These are phyloP conservation scores for Siderastrea radians DNA, from an alignment of 92 coral and sea anemone genomes.

Conservation along the genomic window DNA sequence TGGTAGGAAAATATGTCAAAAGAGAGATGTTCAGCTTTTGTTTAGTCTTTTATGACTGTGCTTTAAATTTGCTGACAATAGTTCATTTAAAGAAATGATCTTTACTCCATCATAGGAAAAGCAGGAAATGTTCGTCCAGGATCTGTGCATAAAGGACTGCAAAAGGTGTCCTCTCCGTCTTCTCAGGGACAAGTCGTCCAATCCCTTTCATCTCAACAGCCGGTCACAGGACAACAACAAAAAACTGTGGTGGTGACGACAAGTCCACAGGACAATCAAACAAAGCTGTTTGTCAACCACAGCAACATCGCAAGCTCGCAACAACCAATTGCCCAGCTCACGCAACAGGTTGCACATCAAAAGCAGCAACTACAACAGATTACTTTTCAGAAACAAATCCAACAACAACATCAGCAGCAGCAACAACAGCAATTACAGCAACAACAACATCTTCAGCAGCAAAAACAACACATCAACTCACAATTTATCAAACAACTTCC, in stretches of 20 bases:
- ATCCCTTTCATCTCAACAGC: conserved; percentile 84
- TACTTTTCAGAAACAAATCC: conserved; percentile 80
- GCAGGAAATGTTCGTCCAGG: conserved; percentile 68
- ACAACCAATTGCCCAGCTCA: conserved; percentile 89
- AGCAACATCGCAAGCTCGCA: conserved; percentile 73
- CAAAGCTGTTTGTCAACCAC: conserved; percentile 82
- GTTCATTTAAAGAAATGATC: neutral
- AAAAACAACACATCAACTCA: conserved; percentile 80
- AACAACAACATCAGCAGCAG: conserved; percentile 73
- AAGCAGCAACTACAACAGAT: conserved; percentile 83
- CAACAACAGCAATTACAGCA: conserved; percentile 81
- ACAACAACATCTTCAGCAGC: conserved; percentile 84
- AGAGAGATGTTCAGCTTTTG: no score
- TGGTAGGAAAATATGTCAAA: no score
- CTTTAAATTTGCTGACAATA: no score
- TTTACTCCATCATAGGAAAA: conserved; percentile 74
- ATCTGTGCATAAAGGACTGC: conserved; percentile 77
- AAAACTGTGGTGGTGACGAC: conserved; percentile 72
- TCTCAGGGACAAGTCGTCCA: conserved; percentile 86
- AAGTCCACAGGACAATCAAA: conserved; percentile 86
- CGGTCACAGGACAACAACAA: conserved; percentile 76
- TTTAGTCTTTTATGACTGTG: no score
- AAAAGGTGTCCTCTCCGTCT: conserved; percentile 70
- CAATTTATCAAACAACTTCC: conserved; percentile 91
- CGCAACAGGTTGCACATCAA: conserved; percentile 92